phyloP scores from a whole-genome alignment of 2,888 invertebrate species.

The Alloplasta piceator region DNA sequence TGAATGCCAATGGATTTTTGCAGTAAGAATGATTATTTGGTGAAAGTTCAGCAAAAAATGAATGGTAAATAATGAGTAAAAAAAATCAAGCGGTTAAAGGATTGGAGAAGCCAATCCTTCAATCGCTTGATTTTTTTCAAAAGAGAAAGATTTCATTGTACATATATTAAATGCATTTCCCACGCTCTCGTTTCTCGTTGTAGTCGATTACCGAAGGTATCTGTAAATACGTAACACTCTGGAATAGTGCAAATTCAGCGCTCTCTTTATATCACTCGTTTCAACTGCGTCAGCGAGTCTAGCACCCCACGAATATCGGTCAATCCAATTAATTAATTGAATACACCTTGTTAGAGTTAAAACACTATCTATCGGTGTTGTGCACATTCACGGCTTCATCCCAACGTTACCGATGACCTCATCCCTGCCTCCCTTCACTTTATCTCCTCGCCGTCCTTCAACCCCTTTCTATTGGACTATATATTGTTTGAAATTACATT shows the following conservation, averaged over 20 bases:
- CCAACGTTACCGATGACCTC: constrained; percentile 14
- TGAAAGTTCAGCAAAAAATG: too few species aligned
- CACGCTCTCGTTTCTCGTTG: constrained; percentile 19
- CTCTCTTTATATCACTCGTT: constrained; percentile 13
- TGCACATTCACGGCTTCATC: constrained; percentile 68
- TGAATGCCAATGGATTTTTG: too few species aligned
- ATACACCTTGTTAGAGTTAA: constrained; percentile 66
- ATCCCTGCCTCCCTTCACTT: constrained; percentile 2
- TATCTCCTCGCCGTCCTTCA: constrained; percentile 6
- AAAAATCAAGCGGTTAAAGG: too few species aligned
- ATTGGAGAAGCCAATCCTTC: too few species aligned
- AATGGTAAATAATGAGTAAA: too few species aligned
- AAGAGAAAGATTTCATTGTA: too few species aligned
- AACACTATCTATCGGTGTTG: constrained; percentile 46
- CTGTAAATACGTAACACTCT: constrained; percentile 3
- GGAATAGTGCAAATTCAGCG: not conserved
- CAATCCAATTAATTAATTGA: constrained; percentile 81
- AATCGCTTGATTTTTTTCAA: too few species aligned
- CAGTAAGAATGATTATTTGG: too few species aligned
- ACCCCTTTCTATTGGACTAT: constrained; percentile 1
- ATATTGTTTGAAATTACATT: constrained; percentile 31
- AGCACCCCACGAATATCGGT: constrained; percentile 75
- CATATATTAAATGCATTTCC: too few species aligned
- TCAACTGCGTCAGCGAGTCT: constrained; percentile 20
- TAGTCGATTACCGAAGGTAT: constrained; percentile 24